phyloP scores from a whole-genome alignment of 1,140 invertebrate genomes.

The Medauroidea extradentata region DNA sequence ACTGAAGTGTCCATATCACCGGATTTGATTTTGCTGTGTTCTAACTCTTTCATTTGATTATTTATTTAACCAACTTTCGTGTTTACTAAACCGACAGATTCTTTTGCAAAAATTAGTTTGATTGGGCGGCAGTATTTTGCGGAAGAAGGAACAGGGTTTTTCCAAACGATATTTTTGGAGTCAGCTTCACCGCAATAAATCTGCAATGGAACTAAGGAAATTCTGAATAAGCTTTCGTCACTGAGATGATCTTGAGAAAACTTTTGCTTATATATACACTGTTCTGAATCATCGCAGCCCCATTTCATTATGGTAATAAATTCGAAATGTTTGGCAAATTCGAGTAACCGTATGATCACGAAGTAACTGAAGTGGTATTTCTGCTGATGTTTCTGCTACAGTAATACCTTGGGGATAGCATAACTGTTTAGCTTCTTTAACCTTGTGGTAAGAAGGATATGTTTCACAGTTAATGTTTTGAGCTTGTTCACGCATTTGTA shows the following conservation, averaged over 20 bases:
- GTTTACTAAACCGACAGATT: not conserved
- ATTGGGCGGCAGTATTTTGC: slow-evolving; percentile 13
- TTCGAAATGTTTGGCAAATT: too few relatives aligned
- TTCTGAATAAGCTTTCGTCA: slow-evolving; percentile 9
- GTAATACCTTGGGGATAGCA: slow-evolving; percentile 9
- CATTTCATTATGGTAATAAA: too few relatives aligned
- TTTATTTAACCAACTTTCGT: too few relatives aligned
- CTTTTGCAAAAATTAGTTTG: slow-evolving; percentile 7
- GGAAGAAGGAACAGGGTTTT: slow-evolving; percentile 14
- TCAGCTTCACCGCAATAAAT: too few relatives aligned
- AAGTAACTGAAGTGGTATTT: too few relatives aligned
- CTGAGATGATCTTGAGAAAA: slow-evolving; percentile 2
- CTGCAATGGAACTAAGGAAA: slow-evolving; percentile 10
- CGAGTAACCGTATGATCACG: too few relatives aligned
- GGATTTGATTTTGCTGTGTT: too few relatives aligned
- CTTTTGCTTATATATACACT: slow-evolving; percentile 14
- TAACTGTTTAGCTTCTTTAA: slow-evolving; percentile 7
- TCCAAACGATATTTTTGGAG: slow-evolving; percentile 9
- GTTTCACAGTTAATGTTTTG: not conserved
- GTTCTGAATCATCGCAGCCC: slow-evolving; percentile 5
- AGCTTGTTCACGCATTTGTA: not conserved
- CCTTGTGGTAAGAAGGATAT: slow-evolving; percentile 9
- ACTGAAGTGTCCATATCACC: too few relatives aligned
- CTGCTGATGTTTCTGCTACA: slow-evolving; percentile 7
- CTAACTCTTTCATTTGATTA: too few relatives aligned